Evolutionary conservation across 2,113 vertebrate species (phyloP), one percentile per base, ranked within the genome.

Genomic region (Takifugu flavidus): DNA sequence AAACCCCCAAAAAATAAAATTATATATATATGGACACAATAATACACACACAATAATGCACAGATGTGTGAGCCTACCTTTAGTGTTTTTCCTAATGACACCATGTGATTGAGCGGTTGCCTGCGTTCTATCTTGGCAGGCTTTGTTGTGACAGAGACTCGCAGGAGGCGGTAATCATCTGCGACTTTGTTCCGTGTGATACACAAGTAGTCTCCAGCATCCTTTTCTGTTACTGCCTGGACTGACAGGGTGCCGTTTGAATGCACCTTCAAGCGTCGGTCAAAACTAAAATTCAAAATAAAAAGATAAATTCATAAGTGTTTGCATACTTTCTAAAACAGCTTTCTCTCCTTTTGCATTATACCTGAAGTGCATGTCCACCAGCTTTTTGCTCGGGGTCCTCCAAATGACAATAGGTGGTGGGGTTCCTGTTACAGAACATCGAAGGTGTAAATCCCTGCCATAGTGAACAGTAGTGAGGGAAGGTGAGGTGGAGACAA

Each of bases 151-250:
- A 98, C 95, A 0, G 90, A 88, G 12, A 98, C 95, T 65, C 86
- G 91, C 5, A 98, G 88, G 10, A 91, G 84, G 25, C 92, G 89
- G 0, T 91, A 95, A 82, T 98, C 95, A 45, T 98, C 94, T 0
- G 94, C 93, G 0, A 94, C 88, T 74, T 92, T 92, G 77, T 98
- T 98, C 26, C 95, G 90, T 27, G 95, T 92, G 10, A 98, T 89
- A 13, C 96, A 99, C 25, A 98, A 75, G 79, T 98, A 99, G 49
- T 97, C 94, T 4, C 96, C 96, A 0, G 92, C 88, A 43, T 99
- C 96, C 68, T 88, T 92, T 49, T 98, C 93, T 0, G 93, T 97
- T 53, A 95, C 89, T 1, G 90, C 85, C 29, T 76, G 85, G 59
- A 95, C 86, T 42, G 91, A 67, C 73, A 99, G 87, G 0, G 92